Percentiles rank a stretch among this genome's conserved stretches.
phyloP scores from a whole-genome alignment of 2,113 vertebrate species.

The Spea multiplicata region DNA sequence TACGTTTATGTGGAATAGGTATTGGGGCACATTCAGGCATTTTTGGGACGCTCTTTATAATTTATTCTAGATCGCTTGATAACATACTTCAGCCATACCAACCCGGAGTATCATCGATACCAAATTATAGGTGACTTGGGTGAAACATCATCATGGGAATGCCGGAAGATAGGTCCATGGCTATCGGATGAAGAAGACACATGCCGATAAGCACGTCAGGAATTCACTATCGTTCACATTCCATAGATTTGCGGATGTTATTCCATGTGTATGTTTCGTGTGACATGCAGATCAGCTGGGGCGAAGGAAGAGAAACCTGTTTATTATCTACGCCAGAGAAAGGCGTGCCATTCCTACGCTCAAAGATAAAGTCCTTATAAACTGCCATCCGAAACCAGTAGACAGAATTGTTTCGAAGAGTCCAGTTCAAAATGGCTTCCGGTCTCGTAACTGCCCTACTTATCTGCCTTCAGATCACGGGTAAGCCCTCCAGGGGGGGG shows the following conservation, averaged over 20 bases:
- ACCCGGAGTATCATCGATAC: constrained; percentile 17
- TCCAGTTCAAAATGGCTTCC: constrained; percentile 23
- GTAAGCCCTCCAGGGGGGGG: neutral
- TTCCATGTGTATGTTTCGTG: neutral
- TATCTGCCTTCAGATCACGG: constrained; percentile 21
- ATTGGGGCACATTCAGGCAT: too few species aligned
- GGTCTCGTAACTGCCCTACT: constrained; percentile 2
- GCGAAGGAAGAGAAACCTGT: constrained; percentile 13
- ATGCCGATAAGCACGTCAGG: neutral
- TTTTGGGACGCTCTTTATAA: too few species aligned
- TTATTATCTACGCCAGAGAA: neutral
- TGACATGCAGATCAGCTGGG: neutral
- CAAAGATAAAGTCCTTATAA: constrained; percentile 9
- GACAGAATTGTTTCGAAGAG: neutral
- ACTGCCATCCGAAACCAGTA: neutral
- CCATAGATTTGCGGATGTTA: neutral
- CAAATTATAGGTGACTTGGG: neutral
- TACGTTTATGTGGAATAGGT: too few species aligned
- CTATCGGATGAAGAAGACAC: neutral
- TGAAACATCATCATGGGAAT: constrained; percentile 10
- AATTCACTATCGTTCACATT: neutral
- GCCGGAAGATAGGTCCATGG: neutral
- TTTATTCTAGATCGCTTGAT: neutral
- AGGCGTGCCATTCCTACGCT: neutral
- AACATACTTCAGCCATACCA: too few species aligned